Conservation (phyloP, 30 jellyfish, hydroid and myxozoan species). For the Aurelia coerulea region DNA sequence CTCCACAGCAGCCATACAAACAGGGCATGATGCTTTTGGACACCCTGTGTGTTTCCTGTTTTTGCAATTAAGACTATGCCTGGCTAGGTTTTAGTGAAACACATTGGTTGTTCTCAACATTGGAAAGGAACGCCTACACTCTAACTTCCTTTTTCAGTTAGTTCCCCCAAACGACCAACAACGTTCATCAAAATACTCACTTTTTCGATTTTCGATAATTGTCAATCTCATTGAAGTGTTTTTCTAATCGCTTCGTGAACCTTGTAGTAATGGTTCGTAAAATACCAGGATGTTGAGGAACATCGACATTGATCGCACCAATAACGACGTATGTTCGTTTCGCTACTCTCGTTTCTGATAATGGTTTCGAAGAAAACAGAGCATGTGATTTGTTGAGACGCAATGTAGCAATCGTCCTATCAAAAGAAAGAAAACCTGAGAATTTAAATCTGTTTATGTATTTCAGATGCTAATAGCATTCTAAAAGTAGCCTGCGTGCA, state of each 20-base stretch:
- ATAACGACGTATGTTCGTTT: conserved; percentile 41
- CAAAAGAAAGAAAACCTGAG: neutral
- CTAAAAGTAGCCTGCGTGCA: no score
- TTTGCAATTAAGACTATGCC: no score
- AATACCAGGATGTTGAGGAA: conserved; percentile 97
- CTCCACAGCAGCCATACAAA: no score
- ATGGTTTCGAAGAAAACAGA: conserved; percentile 56
- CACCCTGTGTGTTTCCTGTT: no score
- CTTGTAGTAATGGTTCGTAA: conserved; percentile 68
- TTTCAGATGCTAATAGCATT: no score
- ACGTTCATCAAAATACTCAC: conserved; percentile 25
- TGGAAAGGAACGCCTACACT: no score
- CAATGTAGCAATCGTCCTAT: conserved; percentile 81
- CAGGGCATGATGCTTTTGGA: no score
- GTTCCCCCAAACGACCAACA: no score
- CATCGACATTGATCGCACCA: conserved; percentile 80
- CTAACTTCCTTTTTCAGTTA: no score
- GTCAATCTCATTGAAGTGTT: conserved; percentile 84
- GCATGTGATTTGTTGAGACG: conserved; percentile 70
- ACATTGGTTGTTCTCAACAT: no score
- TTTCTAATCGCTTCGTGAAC: conserved; percentile 81
- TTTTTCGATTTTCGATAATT: conserved; percentile 74
- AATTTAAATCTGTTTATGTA: no score
- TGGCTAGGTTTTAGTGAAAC: no score
- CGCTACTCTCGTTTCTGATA: conserved; percentile 21